Evolutionary conservation across 2,113 vertebrate genomes (phyloP).

Genomic region (Uria aalge): DNA sequence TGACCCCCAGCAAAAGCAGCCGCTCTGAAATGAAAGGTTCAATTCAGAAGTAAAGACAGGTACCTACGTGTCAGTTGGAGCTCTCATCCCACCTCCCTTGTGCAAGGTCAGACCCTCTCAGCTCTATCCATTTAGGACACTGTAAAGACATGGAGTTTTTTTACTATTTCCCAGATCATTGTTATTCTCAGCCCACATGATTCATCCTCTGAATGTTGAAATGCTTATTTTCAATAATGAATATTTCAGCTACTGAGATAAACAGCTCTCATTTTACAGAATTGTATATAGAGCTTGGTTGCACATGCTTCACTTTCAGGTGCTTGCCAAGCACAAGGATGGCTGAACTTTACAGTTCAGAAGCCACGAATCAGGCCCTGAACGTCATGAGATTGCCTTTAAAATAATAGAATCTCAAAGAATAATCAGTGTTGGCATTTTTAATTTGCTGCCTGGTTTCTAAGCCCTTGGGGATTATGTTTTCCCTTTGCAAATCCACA

Average conservation of each 20-base stretch:
- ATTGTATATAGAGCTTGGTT: conserved; percentile 15
- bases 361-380: conserved; percentile 16
- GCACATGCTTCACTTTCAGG: background rate
- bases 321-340: conserved; percentile 29
- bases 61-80: background rate
- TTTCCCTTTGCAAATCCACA: conserved; percentile 31
- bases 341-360: conserved; percentile 47
- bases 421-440: conserved; percentile 41
- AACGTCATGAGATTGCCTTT: conserved; percentile 26
- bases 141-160: background rate
- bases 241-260: conserved; percentile 42
- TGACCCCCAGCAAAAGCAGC: background rate
- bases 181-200: conserved; percentile 5
- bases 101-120: background rate
- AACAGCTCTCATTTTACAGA: conserved; percentile 40
- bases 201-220: conserved; percentile 10
- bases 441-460: conserved; percentile 57
- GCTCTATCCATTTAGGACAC: background rate
- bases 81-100: background rate
- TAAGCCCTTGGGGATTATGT: conserved; percentile 21
- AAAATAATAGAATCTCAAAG: conserved; percentile 44
- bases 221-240: conserved; percentile 42
- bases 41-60: background rate
- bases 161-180: background rate
- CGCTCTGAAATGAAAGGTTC: background rate